Base-by-base conservation (phyloP, 2,113 vertebrate genomes). In the Lipophrys pholis region DNA sequence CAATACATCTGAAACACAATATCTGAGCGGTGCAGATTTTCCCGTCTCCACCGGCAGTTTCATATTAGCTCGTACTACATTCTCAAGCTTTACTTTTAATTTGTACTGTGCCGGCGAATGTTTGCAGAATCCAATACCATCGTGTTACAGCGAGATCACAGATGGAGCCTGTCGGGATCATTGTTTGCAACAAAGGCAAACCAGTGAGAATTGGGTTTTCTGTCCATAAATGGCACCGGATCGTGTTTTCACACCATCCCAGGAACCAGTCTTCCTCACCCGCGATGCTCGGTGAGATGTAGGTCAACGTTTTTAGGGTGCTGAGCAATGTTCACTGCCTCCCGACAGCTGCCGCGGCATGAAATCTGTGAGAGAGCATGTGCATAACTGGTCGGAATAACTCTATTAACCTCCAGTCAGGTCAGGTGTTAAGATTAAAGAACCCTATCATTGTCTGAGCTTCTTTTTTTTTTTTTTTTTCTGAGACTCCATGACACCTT, bases 251-350 rank as follows among this genome's bases (percentile, higher is more conserved):
- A 52, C 8, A 41, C 7, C 11, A 15, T 54, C 61, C 36, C 30
- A 38, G 43, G 16, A 36, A 36, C 39, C 35, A n/a, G 21, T 42
- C 21, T 63, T 53, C 5, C 17, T 39, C 8, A 6, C 6, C 3
- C 35, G 39, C 55, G 17, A 17, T 40, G 45, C 11, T 35, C 16
- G n/a, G 7, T 42, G 7, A 58, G 9, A 63, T 48, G 15, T 46
- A 69, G 59, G 52, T 62, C 53, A 71, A 38, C 12, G 38, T 49
- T 58, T 52, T 53, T 42, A 52, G 61, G 61, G 41, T 66, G 17
- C 50, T 61, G 55, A 59, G 50, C 38, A 69, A 45, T 11, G 17
- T 11, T 50, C 3, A 0, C 35, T 55, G 46, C 11, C 11, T 36
- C 30, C 40, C 16, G 42, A n/a, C 10, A 36, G 17, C 48, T 30